Percentiles rank a stretch among this genome's conserved stretches.
phyloP scores from a whole-genome alignment of 2,797 vertebrate genomes.

The Rhinatrema bivittatum region DNA sequence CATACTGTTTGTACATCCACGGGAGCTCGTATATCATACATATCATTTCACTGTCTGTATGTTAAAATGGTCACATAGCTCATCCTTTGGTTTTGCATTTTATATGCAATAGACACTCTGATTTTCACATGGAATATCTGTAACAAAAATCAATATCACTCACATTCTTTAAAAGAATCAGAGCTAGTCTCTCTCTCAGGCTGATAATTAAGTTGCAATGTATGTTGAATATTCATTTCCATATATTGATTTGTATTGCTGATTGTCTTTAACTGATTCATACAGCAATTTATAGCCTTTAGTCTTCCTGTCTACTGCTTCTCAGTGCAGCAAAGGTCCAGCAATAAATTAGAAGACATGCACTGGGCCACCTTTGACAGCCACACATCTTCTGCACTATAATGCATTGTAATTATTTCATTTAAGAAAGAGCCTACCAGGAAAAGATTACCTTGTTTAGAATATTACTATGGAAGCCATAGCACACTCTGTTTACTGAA shows the following conservation, averaged over 20 bases:
- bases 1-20: too few relatives aligned
- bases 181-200: slow-evolving; percentile 22
- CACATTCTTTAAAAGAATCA: slow-evolving; percentile 22
- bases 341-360: slow-evolving; percentile 12
- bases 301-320: slow-evolving; percentile 8
- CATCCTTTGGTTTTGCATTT: too few relatives aligned
- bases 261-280: slow-evolving; percentile 23
- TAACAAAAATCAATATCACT: slow-evolving; percentile 24
- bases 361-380: neutral
- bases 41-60: too few relatives aligned
- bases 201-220: slow-evolving; percentile 18
- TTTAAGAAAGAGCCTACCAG: slow-evolving; percentile 18
- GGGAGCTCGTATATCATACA: too few relatives aligned
- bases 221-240: slow-evolving; percentile 17
- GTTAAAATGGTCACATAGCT: too few relatives aligned
- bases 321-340: slow-evolving; percentile 11
- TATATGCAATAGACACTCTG: too few relatives aligned
- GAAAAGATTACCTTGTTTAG: slow-evolving; percentile 23
- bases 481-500: slow-evolving; percentile 49
- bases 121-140: slow-evolving; percentile 12
- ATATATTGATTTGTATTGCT: slow-evolving; percentile 28
- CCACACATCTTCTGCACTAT: neutral
- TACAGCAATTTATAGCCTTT: slow-evolving; percentile 13
- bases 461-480: slow-evolving; percentile 32
- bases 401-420: slow-evolving; percentile 6